A percentile compares a stretch with the other conserved stretches of the same genome.
These are phyloP conservation scores for Samia ricini DNA, from an alignment of 1,140 invertebrate genomes.

Conservation along the genomic window DNA sequence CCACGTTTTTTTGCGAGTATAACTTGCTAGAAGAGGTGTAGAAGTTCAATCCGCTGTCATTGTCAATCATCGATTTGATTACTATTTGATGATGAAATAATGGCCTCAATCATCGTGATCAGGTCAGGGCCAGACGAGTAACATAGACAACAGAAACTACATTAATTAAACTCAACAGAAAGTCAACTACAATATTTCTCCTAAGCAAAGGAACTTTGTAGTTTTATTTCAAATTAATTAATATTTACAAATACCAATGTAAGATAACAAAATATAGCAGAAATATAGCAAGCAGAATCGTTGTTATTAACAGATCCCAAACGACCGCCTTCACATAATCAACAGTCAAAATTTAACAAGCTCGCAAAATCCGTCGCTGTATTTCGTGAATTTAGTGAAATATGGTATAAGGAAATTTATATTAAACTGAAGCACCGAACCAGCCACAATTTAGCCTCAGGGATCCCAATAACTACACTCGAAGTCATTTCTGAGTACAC, in stretches of 20 bases:
- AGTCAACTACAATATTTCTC: too few species aligned
- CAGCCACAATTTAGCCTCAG: slow-evolving; percentile 33
- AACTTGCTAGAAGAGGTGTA: too few species aligned
- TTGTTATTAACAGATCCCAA: background rate
- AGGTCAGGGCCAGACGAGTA: too few species aligned
- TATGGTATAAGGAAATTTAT: slow-evolving; percentile 39
- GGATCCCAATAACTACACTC: slow-evolving; percentile 37
- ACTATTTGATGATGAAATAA: too few species aligned
- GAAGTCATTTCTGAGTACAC: slow-evolving; percentile 30
- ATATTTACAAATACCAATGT: background rate
- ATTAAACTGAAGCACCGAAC: slow-evolving; percentile 34
- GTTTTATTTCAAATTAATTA: background rate
- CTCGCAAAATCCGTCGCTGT: slow-evolving; percentile 3
- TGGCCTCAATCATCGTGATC: too few species aligned
- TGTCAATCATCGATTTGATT: too few species aligned
- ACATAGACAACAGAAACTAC: too few species aligned
- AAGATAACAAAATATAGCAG: background rate
- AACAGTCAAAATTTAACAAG: background rate
- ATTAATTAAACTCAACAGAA: too few species aligned
- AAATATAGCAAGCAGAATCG: background rate
- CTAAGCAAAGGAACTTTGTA: background rate
- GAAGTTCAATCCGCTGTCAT: too few species aligned
- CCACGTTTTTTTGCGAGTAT: too few species aligned
- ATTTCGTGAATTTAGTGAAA: slow-evolving; percentile 20
- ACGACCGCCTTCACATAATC: background rate